Percentiles rank a stretch among this genome's conserved stretches.
Evolutionary conservation across 2,888 invertebrate genomes (phyloP).

Genomic region (Alloplasta piceator): DNA sequence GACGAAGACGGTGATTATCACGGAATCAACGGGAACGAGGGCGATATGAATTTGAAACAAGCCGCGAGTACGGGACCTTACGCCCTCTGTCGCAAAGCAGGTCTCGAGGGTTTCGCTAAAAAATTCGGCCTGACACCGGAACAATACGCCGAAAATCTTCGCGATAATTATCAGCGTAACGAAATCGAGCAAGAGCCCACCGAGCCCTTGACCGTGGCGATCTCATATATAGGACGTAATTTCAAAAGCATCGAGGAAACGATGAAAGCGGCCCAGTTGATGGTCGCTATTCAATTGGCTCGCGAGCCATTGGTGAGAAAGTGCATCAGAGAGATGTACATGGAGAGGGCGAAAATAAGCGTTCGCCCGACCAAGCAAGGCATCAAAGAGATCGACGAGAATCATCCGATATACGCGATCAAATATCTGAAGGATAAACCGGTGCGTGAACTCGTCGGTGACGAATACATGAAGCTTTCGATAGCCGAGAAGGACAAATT

Average conservation of each 20-base stretch:
- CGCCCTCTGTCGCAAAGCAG: constrained; percentile 92
- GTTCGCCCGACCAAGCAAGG: constrained; percentile 94
- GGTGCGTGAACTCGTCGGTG: constrained; percentile 92
- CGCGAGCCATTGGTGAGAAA: constrained; percentile 94
- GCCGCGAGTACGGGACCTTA: constrained; percentile 94
- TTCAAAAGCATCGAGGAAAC: constrained; percentile 88
- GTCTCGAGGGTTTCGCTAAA: constrained; percentile 92
- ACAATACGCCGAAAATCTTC: constrained; percentile 96
- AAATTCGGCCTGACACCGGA: constrained; percentile 96
- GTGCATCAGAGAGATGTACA: constrained; percentile 91
- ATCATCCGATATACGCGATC: constrained; percentile 92
- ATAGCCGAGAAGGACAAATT: constrained; percentile 92
- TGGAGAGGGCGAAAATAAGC: constrained; percentile 92
- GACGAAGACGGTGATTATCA: constrained; percentile 83
- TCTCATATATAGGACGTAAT: constrained; percentile 85
- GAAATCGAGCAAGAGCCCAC: constrained; percentile 95
- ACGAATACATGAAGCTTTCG: constrained; percentile 92
- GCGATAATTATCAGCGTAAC: constrained; percentile 96
- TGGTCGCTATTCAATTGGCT: constrained; percentile 96
- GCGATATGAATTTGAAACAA: constrained; percentile 89
- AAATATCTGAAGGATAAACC: constrained; percentile 96
- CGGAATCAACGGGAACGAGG: constrained; percentile 81
- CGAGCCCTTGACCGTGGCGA: constrained; percentile 92
- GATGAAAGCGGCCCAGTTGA: constrained; percentile 94
- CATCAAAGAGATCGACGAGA: constrained; percentile 96